phyloP scores from a whole-genome alignment of 1,140 invertebrate species.

The Formica selysi region DNA sequence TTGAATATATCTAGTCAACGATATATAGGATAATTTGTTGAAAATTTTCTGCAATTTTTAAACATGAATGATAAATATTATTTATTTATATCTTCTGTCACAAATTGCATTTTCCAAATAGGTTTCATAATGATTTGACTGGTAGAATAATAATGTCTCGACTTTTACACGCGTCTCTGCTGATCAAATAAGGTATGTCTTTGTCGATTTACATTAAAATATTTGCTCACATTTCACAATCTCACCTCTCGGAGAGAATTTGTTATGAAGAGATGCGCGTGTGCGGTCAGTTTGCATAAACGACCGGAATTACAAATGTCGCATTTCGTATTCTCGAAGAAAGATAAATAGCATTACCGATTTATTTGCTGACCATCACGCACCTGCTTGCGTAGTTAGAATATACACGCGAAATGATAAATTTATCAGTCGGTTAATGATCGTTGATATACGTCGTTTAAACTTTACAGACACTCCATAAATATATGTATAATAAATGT shows the following conservation, averaged over 20 bases:
- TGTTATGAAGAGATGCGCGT: background rate
- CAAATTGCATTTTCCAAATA: background rate
- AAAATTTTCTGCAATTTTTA: background rate
- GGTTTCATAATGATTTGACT: background rate
- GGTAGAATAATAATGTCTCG: background rate
- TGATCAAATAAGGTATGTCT: background rate
- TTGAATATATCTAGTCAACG: background rate
- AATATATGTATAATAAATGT: background rate
- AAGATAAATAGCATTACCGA: conserved; percentile 7
- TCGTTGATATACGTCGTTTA: background rate
- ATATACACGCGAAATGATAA: conserved; percentile 1
- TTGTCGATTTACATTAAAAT: background rate
- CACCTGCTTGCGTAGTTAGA: background rate
- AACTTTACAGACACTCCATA: background rate
- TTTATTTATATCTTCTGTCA: background rate
- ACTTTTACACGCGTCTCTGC: background rate
- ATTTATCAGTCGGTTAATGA: background rate
- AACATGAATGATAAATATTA: background rate
- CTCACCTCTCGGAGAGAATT: background rate
- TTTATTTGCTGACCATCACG: conserved; percentile 16
- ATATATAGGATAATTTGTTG: background rate
- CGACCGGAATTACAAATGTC: conserved; percentile 5
- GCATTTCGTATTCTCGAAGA: background rate
- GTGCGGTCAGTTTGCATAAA: background rate
- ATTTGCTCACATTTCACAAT: too few species aligned